Conservation (phyloP, 2,113 vertebrate species). For the Prietella phreatophila region DNA sequence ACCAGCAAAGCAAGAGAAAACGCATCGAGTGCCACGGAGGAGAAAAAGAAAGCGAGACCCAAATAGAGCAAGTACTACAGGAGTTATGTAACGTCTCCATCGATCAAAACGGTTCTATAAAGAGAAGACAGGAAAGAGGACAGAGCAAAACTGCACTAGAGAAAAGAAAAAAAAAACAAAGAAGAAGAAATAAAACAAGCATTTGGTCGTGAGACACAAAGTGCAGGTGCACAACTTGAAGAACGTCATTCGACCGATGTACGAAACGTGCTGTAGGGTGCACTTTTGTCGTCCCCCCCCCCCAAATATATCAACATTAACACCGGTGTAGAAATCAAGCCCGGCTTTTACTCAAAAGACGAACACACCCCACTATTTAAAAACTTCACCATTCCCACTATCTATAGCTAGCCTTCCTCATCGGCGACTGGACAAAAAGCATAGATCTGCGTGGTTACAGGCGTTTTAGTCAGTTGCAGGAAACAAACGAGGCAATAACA, state of each 20-base stretch:
- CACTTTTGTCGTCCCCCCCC: not conserved
- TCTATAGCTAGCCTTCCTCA: slow-evolving; percentile 25
- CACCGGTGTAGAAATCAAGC: slow-evolving; percentile 3
- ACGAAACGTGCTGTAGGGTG: slow-evolving; percentile 26
- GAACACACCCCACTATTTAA: slow-evolving; percentile 14
- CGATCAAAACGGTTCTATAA: not conserved
- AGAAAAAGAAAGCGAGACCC: not conserved
- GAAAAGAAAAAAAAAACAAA: not conserved
- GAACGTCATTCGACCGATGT: slow-evolving; percentile 49
- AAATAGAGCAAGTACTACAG: not conserved
- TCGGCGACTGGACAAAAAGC: slow-evolving; percentile 29
- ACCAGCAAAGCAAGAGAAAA: slow-evolving; percentile 33
- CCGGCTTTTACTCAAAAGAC: slow-evolving; percentile 1
- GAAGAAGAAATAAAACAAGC: not conserved
- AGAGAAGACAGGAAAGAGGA: not conserved
- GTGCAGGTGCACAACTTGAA: slow-evolving; percentile 73
- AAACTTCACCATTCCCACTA: slow-evolving; percentile 2
- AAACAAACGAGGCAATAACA: slow-evolving; percentile 7
- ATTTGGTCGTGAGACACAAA: slow-evolving; percentile 67
- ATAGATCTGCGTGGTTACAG: not conserved
- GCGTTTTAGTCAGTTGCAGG: not conserved
- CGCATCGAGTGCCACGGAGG: not conserved
- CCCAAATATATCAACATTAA: not conserved
- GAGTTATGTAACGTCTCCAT: not conserved
- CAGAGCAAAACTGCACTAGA: slow-evolving; percentile 19